phyloP scores from a whole-genome alignment of 2,113 vertebrate genomes.

The Myrmophylax atrothorax region DNA sequence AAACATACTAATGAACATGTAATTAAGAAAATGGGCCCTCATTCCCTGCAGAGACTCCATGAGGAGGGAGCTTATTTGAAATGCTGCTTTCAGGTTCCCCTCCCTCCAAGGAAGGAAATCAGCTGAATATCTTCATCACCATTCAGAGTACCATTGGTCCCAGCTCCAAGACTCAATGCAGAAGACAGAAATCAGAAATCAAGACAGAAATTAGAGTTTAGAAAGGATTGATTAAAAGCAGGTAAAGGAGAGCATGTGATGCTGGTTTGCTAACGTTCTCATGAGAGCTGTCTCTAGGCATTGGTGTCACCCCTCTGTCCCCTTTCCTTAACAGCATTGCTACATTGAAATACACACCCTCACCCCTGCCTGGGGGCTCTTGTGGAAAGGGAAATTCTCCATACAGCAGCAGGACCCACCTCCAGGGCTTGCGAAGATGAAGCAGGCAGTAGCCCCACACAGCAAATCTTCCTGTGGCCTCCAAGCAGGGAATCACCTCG shows the following conservation, averaged over 20 bases:
- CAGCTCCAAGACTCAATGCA: not conserved
- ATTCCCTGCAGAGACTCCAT: conserved; percentile 53
- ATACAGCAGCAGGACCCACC: not conserved
- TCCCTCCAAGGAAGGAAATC: conserved; percentile 18
- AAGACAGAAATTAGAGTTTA: not conserved
- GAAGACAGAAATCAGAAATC: not conserved
- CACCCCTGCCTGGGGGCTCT: not conserved
- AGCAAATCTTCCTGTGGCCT: not conserved
- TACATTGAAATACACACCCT: not conserved
- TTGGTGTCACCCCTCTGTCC: not conserved
- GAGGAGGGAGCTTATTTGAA: conserved; percentile 48
- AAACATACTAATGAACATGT: conserved; percentile 68
- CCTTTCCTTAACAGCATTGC: not conserved
- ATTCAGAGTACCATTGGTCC: not conserved
- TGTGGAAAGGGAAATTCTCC: not conserved
- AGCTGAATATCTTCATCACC: conserved; percentile 26
- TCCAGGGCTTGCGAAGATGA: not conserved
- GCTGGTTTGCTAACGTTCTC: not conserved
- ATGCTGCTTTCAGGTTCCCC: conserved; percentile 35
- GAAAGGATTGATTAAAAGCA: not conserved
- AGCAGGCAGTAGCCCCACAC: not conserved
- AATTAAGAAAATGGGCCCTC: conserved; percentile 71
- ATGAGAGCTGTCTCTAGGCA: not conserved
- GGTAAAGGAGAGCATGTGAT: not conserved
- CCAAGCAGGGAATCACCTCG: not conserved